Conservation (phyloP, 1,140 invertebrate species). For the Cotesia vestalis region DNA sequence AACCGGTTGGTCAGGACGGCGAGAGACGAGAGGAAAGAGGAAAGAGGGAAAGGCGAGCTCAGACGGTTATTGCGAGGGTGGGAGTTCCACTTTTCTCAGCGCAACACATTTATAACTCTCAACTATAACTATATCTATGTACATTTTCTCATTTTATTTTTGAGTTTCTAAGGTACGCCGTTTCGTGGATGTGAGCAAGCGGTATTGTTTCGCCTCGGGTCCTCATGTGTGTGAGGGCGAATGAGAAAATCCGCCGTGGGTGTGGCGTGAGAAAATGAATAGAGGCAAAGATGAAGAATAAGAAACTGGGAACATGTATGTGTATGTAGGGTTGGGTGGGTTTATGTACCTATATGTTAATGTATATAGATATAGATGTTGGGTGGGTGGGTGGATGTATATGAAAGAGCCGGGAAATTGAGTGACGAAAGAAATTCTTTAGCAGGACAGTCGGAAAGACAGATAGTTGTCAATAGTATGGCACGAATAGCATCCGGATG, state of each 20-base stretch:
- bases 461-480: conserved; percentile 14
- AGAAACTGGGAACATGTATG: background rate
- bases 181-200: background rate
- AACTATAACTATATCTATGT: too few species aligned
- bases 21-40: conserved; percentile 44
- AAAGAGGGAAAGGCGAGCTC: conserved; percentile 36
- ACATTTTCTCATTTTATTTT: too few species aligned
- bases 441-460: conserved; percentile 18
- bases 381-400: conserved; percentile 31
- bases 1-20: conserved; percentile 61
- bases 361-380: background rate
- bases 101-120: too few species aligned
- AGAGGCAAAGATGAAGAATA: conserved; percentile 24
- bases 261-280: conserved; percentile 12
- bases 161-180: too few species aligned
- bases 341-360: conserved; percentile 21
- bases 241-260: conserved; percentile 38
- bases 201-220: background rate
- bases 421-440: conserved; percentile 41
- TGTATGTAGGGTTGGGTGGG: background rate
- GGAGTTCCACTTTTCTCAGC: background rate
- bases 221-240: conserved; percentile 17
- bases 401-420: background rate
- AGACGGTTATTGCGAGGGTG: conserved; percentile 47
- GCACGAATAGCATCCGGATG: background rate